These are phyloP conservation scores for Amphilophus citrinellus DNA, from an alignment of 2,113 vertebrate genomes.

Conservation along the genomic window DNA sequence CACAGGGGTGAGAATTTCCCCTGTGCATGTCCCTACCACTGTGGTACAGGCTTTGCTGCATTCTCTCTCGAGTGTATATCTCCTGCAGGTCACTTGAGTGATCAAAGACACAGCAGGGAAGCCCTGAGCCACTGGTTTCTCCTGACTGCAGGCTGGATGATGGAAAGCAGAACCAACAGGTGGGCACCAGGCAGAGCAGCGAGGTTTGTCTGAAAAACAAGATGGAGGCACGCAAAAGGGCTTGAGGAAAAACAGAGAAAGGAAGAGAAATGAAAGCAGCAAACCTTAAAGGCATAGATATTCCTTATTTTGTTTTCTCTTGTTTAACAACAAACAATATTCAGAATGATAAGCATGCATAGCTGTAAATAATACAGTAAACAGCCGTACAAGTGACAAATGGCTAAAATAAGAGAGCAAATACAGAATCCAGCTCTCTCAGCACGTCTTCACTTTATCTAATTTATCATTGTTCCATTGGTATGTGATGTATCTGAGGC, in stretches of 20 bases:
- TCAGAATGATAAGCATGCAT: not conserved
- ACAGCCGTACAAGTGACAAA: not conserved
- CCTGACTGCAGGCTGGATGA: constrained; percentile 57
- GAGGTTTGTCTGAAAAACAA: constrained; percentile 73
- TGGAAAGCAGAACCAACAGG: constrained; percentile 76
- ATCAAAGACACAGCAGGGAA: constrained; percentile 68
- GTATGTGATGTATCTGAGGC: no score
- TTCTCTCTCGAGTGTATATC: constrained; percentile 7
- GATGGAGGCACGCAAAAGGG: constrained; percentile 52
- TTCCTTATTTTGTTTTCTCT: not conserved
- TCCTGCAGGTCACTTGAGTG: constrained; percentile 60
- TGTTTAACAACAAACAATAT: not conserved
- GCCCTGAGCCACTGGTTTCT: constrained; percentile 46
- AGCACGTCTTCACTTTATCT: no score
- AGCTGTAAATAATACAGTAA: no score
- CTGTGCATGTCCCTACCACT: not conserved
- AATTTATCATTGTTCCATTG: no score
- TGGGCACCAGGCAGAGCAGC: constrained; percentile 69
- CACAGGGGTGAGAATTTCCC: constrained; percentile 23
- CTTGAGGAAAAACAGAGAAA: constrained; percentile 16
- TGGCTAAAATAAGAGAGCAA: not conserved
- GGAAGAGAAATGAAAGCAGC: not conserved
- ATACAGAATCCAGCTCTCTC: no score
- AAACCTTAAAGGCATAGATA: constrained; percentile 10
- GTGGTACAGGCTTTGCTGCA: constrained; percentile 7